Percentiles rank a stretch among this genome's conserved stretches.
These are phyloP conservation scores for Ctenopoma kingsleyae DNA, from an alignment of 2,797 vertebrate genomes.

Conservation along the genomic window DNA sequence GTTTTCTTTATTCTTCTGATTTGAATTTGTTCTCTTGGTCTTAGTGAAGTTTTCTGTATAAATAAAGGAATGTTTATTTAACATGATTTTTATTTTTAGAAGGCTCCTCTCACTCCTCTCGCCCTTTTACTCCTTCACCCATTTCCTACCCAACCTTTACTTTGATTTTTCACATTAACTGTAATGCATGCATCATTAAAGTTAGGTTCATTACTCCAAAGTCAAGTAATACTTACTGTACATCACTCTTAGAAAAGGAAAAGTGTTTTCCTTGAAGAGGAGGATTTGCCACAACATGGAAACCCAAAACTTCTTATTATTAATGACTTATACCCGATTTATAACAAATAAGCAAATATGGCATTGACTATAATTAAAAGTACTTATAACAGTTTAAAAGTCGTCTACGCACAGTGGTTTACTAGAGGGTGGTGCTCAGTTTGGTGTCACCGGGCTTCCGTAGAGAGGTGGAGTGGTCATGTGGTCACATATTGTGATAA, in stretches of 20 bases:
- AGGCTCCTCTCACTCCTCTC: too few relatives aligned
- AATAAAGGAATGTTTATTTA: neutral
- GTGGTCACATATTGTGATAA: conserved; percentile 62
- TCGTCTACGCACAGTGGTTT: accelerated
- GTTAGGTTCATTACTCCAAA: too few relatives aligned
- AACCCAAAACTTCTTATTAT: too few relatives aligned
- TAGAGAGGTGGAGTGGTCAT: conserved; percentile 76
- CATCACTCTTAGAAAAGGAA: too few relatives aligned
- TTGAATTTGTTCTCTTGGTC: neutral
- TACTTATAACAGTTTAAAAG: too few relatives aligned
- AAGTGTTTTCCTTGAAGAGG: too few relatives aligned
- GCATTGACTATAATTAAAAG: too few relatives aligned
- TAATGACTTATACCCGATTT: too few relatives aligned
- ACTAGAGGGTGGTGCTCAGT: neutral
- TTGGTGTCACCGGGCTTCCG: conserved; percentile 56
- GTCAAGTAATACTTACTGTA: too few relatives aligned
- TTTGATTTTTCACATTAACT: neutral
- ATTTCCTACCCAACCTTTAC: neutral
- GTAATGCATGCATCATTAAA: neutral
- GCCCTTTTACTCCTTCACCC: too few relatives aligned
- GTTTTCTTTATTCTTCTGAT: neutral
- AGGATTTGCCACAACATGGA: too few relatives aligned
- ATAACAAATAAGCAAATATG: too few relatives aligned
- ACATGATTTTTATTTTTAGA: neutral
- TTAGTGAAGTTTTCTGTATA: neutral